These are phyloP conservation scores for Champsocephalus esox DNA, from an alignment of 2,797 vertebrate genomes.

Conservation along the genomic window DNA sequence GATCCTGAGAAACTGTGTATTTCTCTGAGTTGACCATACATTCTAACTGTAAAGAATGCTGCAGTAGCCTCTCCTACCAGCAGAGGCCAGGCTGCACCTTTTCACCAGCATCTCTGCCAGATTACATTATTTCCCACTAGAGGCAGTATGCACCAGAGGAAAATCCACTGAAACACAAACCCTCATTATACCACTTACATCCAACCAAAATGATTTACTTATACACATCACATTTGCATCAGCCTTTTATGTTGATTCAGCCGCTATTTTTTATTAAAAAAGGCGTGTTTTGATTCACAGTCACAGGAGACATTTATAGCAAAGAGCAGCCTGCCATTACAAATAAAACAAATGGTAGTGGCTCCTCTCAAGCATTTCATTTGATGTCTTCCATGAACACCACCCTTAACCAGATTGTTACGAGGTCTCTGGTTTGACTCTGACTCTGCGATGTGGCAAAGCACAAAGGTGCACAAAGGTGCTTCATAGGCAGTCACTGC, in stretches of 20 bases:
- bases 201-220: constrained; percentile 15
- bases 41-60: neutral
- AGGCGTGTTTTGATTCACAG: constrained; percentile 28
- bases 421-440: constrained; percentile 13
- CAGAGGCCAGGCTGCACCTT: constrained; percentile 74
- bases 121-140: constrained; percentile 53
- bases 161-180: constrained; percentile 16
- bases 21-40: neutral
- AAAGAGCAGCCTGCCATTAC: constrained; percentile 55
- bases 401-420: constrained; percentile 17
- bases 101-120: constrained; percentile 4
- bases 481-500: constrained; percentile 19
- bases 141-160: constrained; percentile 60
- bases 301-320: constrained; percentile 26
- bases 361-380: constrained; percentile 57
- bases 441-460: constrained; percentile 35
- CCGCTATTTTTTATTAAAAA: neutral
- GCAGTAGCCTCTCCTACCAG: constrained; percentile 48
- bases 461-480: too few relatives aligned
- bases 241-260: constrained; percentile 5
- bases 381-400: constrained; percentile 56
- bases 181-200: constrained; percentile 7
- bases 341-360: constrained; percentile 67
- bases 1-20: neutral
- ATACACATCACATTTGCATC: neutral